These are phyloP conservation scores for Meta bourneti DNA, from an alignment of 2,888 invertebrate genomes.

Conservation along the genomic window DNA sequence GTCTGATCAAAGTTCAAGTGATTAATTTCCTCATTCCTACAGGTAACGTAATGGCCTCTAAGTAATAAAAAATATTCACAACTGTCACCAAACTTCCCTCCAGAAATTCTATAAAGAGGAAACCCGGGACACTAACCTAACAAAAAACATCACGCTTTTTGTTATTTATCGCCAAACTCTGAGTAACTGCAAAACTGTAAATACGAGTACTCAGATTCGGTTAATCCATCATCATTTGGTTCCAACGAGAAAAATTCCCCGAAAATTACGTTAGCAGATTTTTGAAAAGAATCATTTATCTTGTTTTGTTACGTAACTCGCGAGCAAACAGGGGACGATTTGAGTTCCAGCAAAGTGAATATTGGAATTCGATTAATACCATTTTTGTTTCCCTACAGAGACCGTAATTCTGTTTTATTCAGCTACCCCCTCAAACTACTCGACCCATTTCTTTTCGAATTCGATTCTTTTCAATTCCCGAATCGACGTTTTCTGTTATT, in stretches of 20 bases:
- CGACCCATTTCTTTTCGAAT: background rate
- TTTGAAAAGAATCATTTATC: slow-evolving; percentile 44
- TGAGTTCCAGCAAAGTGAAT: slow-evolving; percentile 5
- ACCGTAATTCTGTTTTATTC: slow-evolving; percentile 12
- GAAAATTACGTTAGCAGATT: slow-evolving; percentile 11
- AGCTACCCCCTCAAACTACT: background rate
- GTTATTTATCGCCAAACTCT: slow-evolving; percentile 15
- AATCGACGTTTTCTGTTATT: background rate
- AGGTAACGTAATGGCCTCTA: background rate
- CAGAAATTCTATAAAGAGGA: background rate
- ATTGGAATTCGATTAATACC: slow-evolving; percentile 61
- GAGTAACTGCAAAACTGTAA: slow-evolving; percentile 25
- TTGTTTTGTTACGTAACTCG: slow-evolving; percentile 40
- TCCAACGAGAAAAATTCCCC: slow-evolving; percentile 3
- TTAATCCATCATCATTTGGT: slow-evolving; percentile 35
- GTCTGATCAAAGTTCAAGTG: background rate
- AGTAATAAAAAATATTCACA: background rate
- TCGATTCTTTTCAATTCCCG: background rate
- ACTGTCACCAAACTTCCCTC: background rate
- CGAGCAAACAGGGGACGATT: slow-evolving; percentile 5
- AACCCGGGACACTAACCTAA: background rate
- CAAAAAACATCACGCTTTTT: slow-evolving; percentile 20
- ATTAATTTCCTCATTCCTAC: background rate
- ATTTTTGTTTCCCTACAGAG: slow-evolving; percentile 31
- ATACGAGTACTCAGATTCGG: slow-evolving; percentile 5